Percentiles rank a stretch among this genome's conserved stretches.
These are phyloP conservation scores for Phaedon cochleariae DNA, from an alignment of 2,888 invertebrate species.

Conservation along the genomic window DNA sequence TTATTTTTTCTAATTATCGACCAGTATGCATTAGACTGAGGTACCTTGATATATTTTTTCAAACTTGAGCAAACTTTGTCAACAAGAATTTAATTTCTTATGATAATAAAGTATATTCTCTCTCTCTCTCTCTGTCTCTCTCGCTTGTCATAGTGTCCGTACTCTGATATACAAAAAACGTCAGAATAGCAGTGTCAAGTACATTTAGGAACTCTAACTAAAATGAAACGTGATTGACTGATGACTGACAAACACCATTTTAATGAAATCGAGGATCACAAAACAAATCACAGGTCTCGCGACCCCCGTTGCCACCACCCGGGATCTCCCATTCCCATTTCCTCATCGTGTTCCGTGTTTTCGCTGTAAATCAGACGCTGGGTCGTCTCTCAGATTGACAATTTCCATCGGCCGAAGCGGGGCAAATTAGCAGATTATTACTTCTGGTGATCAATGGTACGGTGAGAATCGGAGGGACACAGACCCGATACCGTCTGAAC, in stretches of 20 bases:
- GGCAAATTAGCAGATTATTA: conserved; percentile 64
- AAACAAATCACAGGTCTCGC: conserved; percentile 34
- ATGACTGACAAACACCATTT: not conserved
- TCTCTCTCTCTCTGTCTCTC: too few species aligned
- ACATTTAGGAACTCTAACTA: too few species aligned
- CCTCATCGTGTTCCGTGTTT: conserved; percentile 52
- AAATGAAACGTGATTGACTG: not conserved
- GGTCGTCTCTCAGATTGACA: conserved; percentile 55
- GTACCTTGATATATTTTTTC: too few species aligned
- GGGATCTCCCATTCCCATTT: conserved; percentile 46
- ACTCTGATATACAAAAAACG: too few species aligned
- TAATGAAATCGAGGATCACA: conserved; percentile 6
- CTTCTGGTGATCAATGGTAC: conserved; percentile 62
- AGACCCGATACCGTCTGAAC: conserved; percentile 41
- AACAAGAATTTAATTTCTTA: too few species aligned
- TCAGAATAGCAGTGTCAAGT: too few species aligned
- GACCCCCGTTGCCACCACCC: conserved; percentile 33
- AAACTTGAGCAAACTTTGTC: too few species aligned
- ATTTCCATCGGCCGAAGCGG: conserved; percentile 59
- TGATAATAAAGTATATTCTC: too few species aligned
- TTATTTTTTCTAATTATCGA: too few species aligned
- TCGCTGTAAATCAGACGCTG: too few species aligned
- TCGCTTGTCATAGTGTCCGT: too few species aligned
- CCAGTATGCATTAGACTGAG: too few species aligned
- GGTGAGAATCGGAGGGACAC: conserved; percentile 56